Evolutionary conservation across 2,888 invertebrate genomes (phyloP).

Genomic region (Standfussiana lucernea): DNA sequence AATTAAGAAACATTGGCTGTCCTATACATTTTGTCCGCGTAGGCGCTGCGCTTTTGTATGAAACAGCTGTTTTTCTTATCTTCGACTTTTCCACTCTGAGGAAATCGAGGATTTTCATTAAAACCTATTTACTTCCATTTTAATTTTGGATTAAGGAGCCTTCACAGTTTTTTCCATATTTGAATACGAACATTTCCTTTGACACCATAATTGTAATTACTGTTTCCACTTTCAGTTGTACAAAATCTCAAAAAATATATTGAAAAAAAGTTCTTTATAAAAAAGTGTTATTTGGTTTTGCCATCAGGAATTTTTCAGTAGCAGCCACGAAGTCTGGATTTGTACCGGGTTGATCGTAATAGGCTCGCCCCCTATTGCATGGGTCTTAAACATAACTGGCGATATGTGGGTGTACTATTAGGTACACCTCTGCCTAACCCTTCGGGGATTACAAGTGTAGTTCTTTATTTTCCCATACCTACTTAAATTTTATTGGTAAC

Average conservation of each 20-base stretch:
- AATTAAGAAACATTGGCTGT: background rate
- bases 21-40: background rate
- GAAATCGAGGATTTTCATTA: background rate
- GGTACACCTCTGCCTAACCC: background rate
- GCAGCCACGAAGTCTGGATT: background rate
- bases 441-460: background rate
- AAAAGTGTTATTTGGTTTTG: background rate
- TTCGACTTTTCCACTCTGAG: background rate
- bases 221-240: background rate
- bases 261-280: background rate
- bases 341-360: background rate
- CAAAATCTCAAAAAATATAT: background rate
- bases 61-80: background rate
- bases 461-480: slow-evolving; percentile 2
- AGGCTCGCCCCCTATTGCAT: background rate
- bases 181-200: background rate
- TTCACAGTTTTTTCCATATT: background rate
- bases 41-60: background rate
- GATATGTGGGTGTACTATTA: background rate
- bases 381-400: background rate
- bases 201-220: slow-evolving; percentile 17
- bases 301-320: background rate
- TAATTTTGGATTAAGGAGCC: background rate
- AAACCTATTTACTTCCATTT: background rate
- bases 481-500: slow-evolving; percentile 30